Base-by-base conservation (phyloP, 2,797 vertebrate species). In the Nyctibius grandis region DNA sequence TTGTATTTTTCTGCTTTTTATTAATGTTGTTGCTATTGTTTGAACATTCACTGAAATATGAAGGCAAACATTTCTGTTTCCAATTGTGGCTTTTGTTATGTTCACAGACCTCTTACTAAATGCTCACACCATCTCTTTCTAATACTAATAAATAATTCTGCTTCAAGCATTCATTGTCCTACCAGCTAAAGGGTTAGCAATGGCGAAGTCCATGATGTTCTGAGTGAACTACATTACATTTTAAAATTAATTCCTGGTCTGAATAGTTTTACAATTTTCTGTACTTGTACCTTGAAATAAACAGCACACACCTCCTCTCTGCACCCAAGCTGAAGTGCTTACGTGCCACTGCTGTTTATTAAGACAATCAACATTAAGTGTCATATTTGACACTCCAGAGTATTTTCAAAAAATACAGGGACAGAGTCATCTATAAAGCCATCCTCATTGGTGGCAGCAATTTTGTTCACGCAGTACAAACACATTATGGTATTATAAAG, bases 161-260 rank as follows among this genome's bases (percentile, higher is more conserved):
- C 54, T 95, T 85, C 29, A 79, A 96, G 64, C 21, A 45, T 54
- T 93, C 70, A 26, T 68, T 82, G 47, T 69, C 73, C 54, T 78
- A 45, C 82, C 44, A 95, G 64, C 23, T 90, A 54, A 92, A 79
- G 28, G 64, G 60, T 65, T 91, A 88, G 38, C 85, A 91, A 26
- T 18, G 81, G 19, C 36, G 47, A 57, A 53, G 75, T 60, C 23
- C 13, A 28, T 4, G 50, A 29, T 17, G 38, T 87, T 91, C 63
- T 76, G 68, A 90, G 74, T 5, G 34, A 56, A 63, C 10, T 59
- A 48, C 40, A n/a, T n/a, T 61, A 36, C 26, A 72, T 77, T 96
- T 90, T 70, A 85, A 93, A 93, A 95, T 89, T 73, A 44, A 64
- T 94, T 95, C 59, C 82, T 74, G 11, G 23, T 91, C 53, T 80